Percentiles rank a stretch among this genome's conserved stretches.
These are phyloP conservation scores for Chrysolina oricalcia DNA, from an alignment of 2,888 invertebrate species.

Conservation along the genomic window DNA sequence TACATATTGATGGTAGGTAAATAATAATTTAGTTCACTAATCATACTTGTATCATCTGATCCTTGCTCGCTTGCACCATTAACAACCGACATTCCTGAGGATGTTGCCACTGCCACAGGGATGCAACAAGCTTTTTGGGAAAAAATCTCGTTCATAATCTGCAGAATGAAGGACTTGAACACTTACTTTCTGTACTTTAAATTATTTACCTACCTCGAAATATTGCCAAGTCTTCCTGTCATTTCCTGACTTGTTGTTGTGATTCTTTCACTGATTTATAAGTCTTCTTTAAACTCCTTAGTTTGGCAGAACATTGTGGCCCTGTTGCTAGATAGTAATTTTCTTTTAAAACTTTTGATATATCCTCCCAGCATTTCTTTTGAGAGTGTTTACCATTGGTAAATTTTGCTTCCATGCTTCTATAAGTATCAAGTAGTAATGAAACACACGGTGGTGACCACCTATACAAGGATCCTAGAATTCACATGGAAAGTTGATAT, in stretches of 20 bases:
- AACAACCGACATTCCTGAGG: too few species aligned
- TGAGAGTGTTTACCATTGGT: slow-evolving; percentile 21
- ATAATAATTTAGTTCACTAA: too few species aligned
- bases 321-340: slow-evolving; percentile 28
- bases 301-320: slow-evolving; percentile 31
- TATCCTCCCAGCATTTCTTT: slow-evolving; percentile 31
- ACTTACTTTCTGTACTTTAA: too few species aligned
- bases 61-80: too few species aligned
- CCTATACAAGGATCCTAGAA: not conserved
- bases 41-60: too few species aligned
- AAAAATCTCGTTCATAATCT: too few species aligned
- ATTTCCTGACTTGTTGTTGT: slow-evolving; percentile 34
- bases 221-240: slow-evolving; percentile 30
- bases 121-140: too few species aligned
- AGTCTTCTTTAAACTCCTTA: slow-evolving; percentile 31
- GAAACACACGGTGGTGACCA: not conserved
- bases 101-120: too few species aligned
- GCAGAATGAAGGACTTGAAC: too few species aligned
- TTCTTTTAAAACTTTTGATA: slow-evolving; percentile 14
- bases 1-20: too few species aligned
- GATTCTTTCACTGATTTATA: slow-evolving; percentile 33
- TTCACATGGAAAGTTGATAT: too few species aligned
- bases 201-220: too few species aligned
- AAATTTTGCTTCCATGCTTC: slow-evolving; percentile 21
- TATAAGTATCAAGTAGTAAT: slow-evolving; percentile 29